Conservation (phyloP, 1,140 invertebrate genomes). For the Plectus sambesii region DNA sequence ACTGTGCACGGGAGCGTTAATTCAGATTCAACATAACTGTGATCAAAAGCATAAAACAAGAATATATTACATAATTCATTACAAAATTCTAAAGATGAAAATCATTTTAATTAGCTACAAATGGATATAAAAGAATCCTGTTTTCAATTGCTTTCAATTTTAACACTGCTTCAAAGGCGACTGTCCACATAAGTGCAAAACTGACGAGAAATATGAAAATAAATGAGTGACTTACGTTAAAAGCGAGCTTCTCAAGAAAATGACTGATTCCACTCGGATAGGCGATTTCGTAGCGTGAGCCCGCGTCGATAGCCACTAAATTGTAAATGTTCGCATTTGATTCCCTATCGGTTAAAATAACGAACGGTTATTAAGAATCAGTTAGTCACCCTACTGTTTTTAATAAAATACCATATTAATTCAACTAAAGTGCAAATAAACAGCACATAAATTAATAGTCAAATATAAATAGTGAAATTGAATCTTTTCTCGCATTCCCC, state of each 20-base stretch:
- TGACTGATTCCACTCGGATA: conserved; percentile 90
- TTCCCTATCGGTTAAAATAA: too few relatives aligned
- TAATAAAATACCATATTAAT: conserved; percentile 12
- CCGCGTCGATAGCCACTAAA: conserved; percentile 85
- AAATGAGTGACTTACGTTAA: conserved; percentile 60
- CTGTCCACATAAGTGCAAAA: conserved; percentile 20
- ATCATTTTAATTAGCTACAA: background rate
- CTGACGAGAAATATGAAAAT: background rate
- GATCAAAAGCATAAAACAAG: too few relatives aligned
- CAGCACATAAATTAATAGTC: background rate
- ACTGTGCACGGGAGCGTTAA: too few relatives aligned
- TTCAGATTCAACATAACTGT: too few relatives aligned
- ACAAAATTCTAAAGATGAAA: conserved; percentile 1
- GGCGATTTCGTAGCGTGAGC: conserved; percentile 83
- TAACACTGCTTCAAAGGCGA: background rate
- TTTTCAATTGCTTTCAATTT: background rate
- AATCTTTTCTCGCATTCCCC: too few relatives aligned
- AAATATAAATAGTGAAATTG: background rate
- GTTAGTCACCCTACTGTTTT: too few relatives aligned
- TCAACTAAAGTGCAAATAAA: conserved; percentile 14
- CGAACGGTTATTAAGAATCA: too few relatives aligned
- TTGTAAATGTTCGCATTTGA: conserved; percentile 19
- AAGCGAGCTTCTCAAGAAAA: conserved; percentile 94
- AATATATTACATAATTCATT: too few relatives aligned
- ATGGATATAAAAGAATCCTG: background rate